phyloP scores from a whole-genome alignment of 2,888 invertebrate species.

The Cantharis rufa region DNA sequence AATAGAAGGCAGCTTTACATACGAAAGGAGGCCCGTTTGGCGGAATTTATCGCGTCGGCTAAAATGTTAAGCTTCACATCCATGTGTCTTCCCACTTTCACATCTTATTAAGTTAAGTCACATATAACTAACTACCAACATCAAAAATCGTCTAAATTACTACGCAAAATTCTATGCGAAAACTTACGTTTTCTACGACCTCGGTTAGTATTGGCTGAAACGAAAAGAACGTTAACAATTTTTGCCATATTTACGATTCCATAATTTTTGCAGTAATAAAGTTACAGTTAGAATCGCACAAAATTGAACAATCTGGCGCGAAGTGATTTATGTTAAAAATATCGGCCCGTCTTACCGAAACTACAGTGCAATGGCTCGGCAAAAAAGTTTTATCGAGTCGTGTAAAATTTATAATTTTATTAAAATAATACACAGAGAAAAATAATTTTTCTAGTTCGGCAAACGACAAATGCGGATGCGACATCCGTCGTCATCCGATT shows the following conservation, averaged over 20 bases:
- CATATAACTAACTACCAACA: background rate
- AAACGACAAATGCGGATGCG: too few relatives aligned
- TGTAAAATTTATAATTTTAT: background rate
- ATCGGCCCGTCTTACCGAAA: background rate
- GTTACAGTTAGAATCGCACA: background rate
- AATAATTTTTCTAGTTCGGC: too few relatives aligned
- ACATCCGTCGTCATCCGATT: too few relatives aligned
- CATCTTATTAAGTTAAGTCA: constrained; percentile 42
- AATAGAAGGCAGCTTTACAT: constrained; percentile 47
- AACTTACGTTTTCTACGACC: constrained; percentile 33
- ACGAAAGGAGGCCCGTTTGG: constrained; percentile 44
- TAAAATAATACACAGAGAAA: background rate
- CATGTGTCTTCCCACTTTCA: constrained; percentile 44
- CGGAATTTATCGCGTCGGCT: constrained; percentile 44
- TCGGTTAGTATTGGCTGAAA: constrained; percentile 33
- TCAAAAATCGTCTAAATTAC: background rate
- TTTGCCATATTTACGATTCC: background rate
- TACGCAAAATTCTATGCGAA: background rate
- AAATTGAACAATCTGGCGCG: background rate
- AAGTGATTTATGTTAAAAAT: background rate
- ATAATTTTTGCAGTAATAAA: background rate
- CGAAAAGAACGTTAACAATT: background rate
- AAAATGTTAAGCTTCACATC: constrained; percentile 41
- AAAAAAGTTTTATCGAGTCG: background rate
- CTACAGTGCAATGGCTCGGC: background rate